Percentiles rank a stretch among this genome's conserved stretches.
Evolutionary conservation across 2,113 vertebrate genomes (phyloP).

Genomic region (Calidris pygmaea): DNA sequence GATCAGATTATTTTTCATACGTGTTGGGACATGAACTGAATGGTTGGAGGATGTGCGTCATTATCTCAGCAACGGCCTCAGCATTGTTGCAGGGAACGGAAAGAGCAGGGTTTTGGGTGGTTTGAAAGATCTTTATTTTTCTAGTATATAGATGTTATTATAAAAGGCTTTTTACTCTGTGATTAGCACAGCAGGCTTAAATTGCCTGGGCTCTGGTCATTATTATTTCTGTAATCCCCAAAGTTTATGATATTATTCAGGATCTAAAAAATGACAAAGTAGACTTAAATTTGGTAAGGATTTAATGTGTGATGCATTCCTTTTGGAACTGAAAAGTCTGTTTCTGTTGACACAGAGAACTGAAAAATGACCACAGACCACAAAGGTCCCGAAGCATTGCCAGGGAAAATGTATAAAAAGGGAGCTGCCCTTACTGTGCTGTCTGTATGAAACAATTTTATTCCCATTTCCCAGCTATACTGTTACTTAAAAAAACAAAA

Average conservation of each 20-base stretch:
- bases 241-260: conserved; percentile 54
- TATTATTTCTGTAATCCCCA: conserved; percentile 72
- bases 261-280: conserved; percentile 38
- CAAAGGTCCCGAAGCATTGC: conserved; percentile 22
- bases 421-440: conserved; percentile 53
- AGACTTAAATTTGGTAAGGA: conserved; percentile 53
- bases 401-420: conserved; percentile 61
- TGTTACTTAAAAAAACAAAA: conserved; percentile 25
- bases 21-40: not conserved
- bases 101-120: conserved; percentile 46
- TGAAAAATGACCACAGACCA: conserved; percentile 67
- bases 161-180: conserved; percentile 65
- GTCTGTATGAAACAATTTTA: conserved; percentile 59
- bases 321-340: conserved; percentile 51
- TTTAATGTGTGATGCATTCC: conserved; percentile 63
- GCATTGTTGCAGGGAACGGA: conserved; percentile 11
- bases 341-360: conserved; percentile 68
- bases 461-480: conserved; percentile 37
- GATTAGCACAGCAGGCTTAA: conserved; percentile 74
- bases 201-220: conserved; percentile 72
- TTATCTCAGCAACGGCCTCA: not conserved
- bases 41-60: not conserved
- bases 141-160: conserved; percentile 66
- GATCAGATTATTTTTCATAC: conserved; percentile 45
- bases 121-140: conserved; percentile 70